Base-by-base conservation (phyloP, 2,888 invertebrate species). In the Conus canariensis region DNA sequence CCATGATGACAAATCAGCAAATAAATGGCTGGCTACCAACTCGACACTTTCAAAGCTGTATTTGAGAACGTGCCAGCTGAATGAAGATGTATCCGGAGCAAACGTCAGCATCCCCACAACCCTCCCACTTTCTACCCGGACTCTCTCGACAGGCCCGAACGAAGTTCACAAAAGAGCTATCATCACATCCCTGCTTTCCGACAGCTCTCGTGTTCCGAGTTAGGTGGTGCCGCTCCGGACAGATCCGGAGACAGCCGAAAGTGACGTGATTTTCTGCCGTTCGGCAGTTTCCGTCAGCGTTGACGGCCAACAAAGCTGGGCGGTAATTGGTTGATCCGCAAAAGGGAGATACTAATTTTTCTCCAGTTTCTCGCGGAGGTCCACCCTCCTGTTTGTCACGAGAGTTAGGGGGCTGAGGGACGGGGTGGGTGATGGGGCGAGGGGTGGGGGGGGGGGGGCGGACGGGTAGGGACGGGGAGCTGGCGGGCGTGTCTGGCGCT, bases 281-380 rank as follows among this genome's bases (percentile, higher is more conserved):
- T 89, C 89, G 89, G 70, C 25, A 83, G 60, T 82, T 88, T 64
- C 74, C 82, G 83, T n/a, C 77, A 77, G 74, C 30, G 58, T 10
- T 70, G 58, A 30, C 30, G 30, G 77, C 25, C 74, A 82, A 88
- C 90, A 91, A 90, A 90, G 90, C 59, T 58, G 56, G 77, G 59
- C 60, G 82, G 87, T 91, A 91, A 91, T 91, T 91, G 91, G 90
- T 82, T 90, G 90, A 91, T 91, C 88, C 14, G 89, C 30, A 10
- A 82, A 80, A 74, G 80, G 88, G 88, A 58, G 67, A n/a, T 70
- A 83, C 30, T 85, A 89, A 70, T 85, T 85, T 59, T 74, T 83
- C 89, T 89, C 85, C n/a, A 89, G 89, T 89, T 89, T 89, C 85
- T 89, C 85, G 64, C 89, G 19, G 80, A 58, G 70, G 45, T 74